These are phyloP conservation scores for Neotoma lepida DNA, from an alignment of 2,113 vertebrate genomes.

Conservation along the genomic window DNA sequence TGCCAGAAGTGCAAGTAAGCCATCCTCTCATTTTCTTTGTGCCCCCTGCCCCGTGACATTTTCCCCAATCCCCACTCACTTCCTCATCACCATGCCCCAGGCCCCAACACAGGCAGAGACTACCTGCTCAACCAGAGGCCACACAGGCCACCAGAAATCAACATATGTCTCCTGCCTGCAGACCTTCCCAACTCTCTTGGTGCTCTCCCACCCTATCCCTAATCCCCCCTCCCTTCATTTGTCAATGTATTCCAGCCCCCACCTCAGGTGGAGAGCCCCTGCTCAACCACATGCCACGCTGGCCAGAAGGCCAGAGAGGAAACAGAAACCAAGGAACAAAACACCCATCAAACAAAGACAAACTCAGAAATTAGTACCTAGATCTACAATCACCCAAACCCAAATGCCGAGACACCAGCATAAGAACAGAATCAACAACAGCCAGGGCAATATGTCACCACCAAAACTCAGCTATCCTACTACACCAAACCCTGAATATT, in stretches of 20 bases:
- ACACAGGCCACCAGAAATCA: not conserved
- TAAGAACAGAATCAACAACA: not conserved
- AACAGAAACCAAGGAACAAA: not conserved
- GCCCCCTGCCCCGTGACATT: not conserved
- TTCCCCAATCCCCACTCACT: not conserved
- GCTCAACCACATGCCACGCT: not conserved
- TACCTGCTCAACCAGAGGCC: not conserved
- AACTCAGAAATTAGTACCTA: not conserved
- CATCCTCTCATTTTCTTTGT: not conserved
- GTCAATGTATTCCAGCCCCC: not conserved
- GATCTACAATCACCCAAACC: not conserved
- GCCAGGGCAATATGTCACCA: not conserved
- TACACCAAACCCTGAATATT: not conserved
- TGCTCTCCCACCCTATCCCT: not conserved
- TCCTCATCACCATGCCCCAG: not conserved
- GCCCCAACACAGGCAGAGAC: not conserved
- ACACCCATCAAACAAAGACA: not conserved
- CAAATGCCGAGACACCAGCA: not conserved
- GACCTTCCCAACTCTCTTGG: not conserved
- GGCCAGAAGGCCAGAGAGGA: not conserved
- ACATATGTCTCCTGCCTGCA: not conserved
- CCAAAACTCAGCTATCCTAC: not conserved
- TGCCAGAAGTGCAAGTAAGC: not conserved
- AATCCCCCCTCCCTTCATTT: not conserved
- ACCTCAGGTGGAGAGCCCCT: not conserved